Evolutionary conservation across 2,797 vertebrate species (phyloP).

Genomic region (Acipenser transmontanus): DNA sequence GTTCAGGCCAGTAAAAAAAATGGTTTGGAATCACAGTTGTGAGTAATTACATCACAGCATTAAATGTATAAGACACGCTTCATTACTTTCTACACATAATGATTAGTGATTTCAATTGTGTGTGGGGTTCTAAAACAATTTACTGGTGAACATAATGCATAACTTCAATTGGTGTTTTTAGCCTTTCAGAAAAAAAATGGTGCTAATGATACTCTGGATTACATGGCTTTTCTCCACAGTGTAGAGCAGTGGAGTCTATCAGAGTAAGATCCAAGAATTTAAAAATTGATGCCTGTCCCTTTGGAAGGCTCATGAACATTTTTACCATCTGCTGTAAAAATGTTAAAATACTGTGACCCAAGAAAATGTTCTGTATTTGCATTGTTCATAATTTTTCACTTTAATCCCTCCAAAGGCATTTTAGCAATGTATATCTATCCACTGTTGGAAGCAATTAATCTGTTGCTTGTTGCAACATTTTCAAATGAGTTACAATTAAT

Average conservation of each 20-base stretch:
- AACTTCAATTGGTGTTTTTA: neutral
- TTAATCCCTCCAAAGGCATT: too few species aligned
- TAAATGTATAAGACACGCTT: constrained; percentile 7
- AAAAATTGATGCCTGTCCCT: constrained; percentile 25
- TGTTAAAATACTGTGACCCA: neutral
- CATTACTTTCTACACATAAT: constrained; percentile 5
- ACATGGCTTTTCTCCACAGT: neutral
- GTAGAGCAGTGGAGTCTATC: neutral
- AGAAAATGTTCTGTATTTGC: too few species aligned
- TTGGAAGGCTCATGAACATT: neutral
- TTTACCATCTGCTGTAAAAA: constrained; percentile 3
- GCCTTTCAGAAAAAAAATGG: neutral
- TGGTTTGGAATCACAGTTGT: constrained; percentile 2
- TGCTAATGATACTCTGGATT: neutral
- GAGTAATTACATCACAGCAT: constrained; percentile 10
- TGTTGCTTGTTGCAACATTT: too few species aligned
- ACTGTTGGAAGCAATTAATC: too few species aligned
- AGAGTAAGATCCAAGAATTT: constrained; percentile 21
- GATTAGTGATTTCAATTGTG: constrained; percentile 4
- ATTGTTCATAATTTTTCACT: too few species aligned
- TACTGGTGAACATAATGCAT: neutral
- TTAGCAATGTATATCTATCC: too few species aligned
- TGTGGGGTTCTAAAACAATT: neutral
- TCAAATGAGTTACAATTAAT: too few species aligned
- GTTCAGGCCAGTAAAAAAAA: neutral